Base-by-base conservation (phyloP, 2,888 invertebrate genomes). In the Mesoligia furuncula region DNA sequence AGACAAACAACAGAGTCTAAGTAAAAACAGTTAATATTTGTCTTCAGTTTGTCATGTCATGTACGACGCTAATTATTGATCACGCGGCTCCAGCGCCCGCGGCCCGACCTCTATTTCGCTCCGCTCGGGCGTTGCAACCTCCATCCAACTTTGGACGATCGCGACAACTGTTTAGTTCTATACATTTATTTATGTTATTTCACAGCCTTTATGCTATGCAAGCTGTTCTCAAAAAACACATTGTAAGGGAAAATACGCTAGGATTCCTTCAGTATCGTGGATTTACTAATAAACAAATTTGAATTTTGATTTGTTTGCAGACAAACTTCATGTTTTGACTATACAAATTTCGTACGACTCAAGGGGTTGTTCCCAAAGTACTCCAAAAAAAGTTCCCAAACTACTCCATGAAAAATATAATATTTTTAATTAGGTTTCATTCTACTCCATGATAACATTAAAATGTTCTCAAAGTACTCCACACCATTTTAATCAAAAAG, bases 101-200 rank as follows among this genome's bases (percentile, higher is more conserved):
- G 36, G 36, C 36, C 36, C 42, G 81, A 83, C 76, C 81, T 85
- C 67, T 68, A 70, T 80, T 74, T 69, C 54, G 72, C 57, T 81
- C 36, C 82, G 81, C 48, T 83, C 68, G 75, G 61, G 64, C 72
- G 81, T 80, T 81, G 27, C 85, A 85, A 81, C 85, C 81, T 82
- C 75, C 81, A 81, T 42, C 80, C 57, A 84, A 80, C 54, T 80
- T 70, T 24, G 62, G 27, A 72, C 57, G 64, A 73, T 36, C 48
- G 67, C 84, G 66, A 68, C 74, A 79, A 51, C 45, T 83, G 31
- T 59, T 64, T 65, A 42, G 17, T 27, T 78, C n/a, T 42, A 68
- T 57, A 68, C 13, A 62, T 39, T 24, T 20, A 57, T 57, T 64
- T 39, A 39, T 27, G 8, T 67, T 45, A n/a, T 9, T 81, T 75